Evolutionary conservation across 1,140 invertebrate genomes (phyloP).

Genomic region (Stegodyphus dumicola): DNA sequence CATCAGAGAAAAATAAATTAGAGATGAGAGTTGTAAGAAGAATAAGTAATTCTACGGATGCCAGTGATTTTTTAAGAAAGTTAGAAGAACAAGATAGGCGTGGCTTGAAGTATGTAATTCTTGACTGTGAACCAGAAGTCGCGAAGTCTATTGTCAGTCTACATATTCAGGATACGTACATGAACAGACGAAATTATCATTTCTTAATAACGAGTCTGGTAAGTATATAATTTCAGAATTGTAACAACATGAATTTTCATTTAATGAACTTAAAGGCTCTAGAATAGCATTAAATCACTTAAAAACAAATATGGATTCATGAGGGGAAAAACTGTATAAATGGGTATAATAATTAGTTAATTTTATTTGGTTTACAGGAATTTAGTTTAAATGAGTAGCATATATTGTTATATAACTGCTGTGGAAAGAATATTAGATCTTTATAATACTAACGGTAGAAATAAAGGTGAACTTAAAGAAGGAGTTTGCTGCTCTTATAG

Average conservation of each 20-base stretch:
- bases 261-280: background rate
- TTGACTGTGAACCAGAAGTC: conserved; percentile 86
- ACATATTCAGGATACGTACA: conserved; percentile 84
- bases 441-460: no score
- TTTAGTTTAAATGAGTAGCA: no score
- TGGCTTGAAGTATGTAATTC: conserved; percentile 82
- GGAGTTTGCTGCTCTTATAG: no score
- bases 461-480: no score
- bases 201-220: conserved; percentile 91
- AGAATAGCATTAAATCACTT: no score
- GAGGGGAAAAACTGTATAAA: no score
- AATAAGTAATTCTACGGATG: conserved; percentile 68
- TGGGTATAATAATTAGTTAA: no score
- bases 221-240: conserved; percentile 68
- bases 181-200: conserved; percentile 89
- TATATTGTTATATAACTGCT: no score
- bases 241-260: background rate
- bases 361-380: no score
- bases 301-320: no score
- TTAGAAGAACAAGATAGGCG: conserved; percentile 65
- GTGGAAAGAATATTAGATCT: no score
- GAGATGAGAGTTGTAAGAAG: conserved; percentile 76
- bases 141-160: conserved; percentile 87
- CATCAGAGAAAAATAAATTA: conserved; percentile 80
- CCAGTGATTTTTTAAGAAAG: conserved; percentile 67